Percentiles rank a stretch among this genome's conserved stretches.
phyloP scores from a whole-genome alignment of 2,888 invertebrate species.

The Aspidiotus rigidus region DNA sequence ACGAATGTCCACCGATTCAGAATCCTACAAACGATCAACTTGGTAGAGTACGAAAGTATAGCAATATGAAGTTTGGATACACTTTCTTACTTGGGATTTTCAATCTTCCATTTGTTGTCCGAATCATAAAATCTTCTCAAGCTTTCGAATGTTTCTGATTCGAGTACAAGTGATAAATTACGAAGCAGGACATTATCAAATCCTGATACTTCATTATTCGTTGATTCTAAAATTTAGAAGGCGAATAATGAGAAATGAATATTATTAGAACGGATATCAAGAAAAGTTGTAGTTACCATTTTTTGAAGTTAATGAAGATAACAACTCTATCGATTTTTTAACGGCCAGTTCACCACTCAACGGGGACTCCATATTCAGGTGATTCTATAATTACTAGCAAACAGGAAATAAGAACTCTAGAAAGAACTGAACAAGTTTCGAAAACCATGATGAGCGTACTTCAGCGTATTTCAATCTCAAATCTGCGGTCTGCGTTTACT shows the following conservation, averaged over 20 bases:
- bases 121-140: not conserved
- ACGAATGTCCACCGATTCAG: constrained; percentile 20
- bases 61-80: not conserved
- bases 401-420: no score
- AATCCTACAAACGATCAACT: not conserved
- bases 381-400: no score
- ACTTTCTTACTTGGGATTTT: constrained; percentile 5
- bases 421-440: no score
- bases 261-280: not conserved
- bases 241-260: not conserved
- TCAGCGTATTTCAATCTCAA: no score
- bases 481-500: no score
- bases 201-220: not conserved
- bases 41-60: not conserved
- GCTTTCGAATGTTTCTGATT: not conserved
- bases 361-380: no score
- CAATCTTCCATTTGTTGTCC: constrained; percentile 7
- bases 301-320: not conserved
- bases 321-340: constrained; percentile 7
- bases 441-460: no score
- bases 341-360: constrained; percentile 5
- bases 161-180: not conserved
- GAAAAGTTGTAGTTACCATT: not conserved
- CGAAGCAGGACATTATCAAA: constrained; percentile 1
- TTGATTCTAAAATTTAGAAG: not conserved